Evolutionary conservation across 2,888 invertebrate genomes (phyloP), one percentile per base, ranked within the genome.

Genomic region (Hirudinaria manillensis): DNA sequence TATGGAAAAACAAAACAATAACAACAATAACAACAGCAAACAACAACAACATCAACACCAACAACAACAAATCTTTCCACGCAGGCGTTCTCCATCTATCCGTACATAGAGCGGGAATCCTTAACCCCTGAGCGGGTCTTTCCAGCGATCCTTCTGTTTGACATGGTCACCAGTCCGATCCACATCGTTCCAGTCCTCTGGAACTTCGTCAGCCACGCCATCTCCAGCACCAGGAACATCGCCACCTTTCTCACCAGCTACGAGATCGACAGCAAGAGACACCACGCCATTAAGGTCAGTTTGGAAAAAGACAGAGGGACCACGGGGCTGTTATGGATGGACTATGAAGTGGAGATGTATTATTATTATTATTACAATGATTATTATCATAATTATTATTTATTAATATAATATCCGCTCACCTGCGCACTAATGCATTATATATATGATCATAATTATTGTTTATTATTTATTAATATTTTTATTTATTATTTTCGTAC

Each of bases 131-230:
- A 90, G 70, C 90, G 90, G 79, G 89, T 92, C 66, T 92, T 93
- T 83, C 90, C 93, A 29, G 91, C 91, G 1, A 85, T 93, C 78
- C 92, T 93, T 0, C 88, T 93, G 36, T 92, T 93, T 84, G 92
- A 92, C 82, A 92, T 93, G 82, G 87, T 93, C 45, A 90, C 91
- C 0, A 90, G 92, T 13, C 92, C 93, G 3, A 86, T 93, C 77
- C 89, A 91, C 78, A 90, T 93, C 77, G 90, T 93, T 74, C 90
- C 92, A 6, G 90, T 92, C 83, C 89, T 92, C 72, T 90, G 92
- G 78, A 90, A 90, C 81, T 91, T 92, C n/a, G 76, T 84, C 86
- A 91, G 91, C 84, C 90, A 92, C 79, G 83, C 83, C 21, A 87
- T 89, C 13, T 82, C 82, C 67, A 83, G 83, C 77, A 90, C 90